Conservation (phyloP, 64 coral and sea anemone genomes). For the Actinia equina region DNA sequence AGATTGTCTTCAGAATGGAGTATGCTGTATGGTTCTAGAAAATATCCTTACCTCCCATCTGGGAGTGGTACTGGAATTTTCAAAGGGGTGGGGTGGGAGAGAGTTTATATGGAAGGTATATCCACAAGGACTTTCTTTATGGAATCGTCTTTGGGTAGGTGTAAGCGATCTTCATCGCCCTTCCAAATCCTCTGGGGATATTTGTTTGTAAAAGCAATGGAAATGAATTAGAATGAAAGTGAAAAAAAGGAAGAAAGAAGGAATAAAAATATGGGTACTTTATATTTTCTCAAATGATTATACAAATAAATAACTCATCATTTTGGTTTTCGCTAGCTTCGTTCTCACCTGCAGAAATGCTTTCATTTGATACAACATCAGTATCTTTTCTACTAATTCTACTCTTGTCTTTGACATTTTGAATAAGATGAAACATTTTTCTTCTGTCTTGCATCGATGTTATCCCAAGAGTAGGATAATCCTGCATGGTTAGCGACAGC, state of each 20-base stretch:
- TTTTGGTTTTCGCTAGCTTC: background rate
- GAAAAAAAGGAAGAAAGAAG: background rate
- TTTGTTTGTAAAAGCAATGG: background rate
- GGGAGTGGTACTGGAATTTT: no score
- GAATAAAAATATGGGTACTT: background rate
- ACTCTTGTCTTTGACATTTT: conserved; percentile 55
- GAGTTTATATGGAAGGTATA: no score
- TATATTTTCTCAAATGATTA: background rate
- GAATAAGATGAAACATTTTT: conserved; percentile 80
- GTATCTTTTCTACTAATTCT: background rate
- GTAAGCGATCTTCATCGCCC: no score
- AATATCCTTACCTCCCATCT: no score
- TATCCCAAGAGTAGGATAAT: conserved; percentile 74
- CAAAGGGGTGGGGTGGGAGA: background rate
- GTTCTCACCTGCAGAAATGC: background rate
- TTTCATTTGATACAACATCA: background rate
- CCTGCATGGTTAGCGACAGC: conserved; percentile 77
- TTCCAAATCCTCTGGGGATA: no score
- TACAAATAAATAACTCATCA: background rate
- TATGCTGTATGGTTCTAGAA: background rate
- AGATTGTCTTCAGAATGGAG: background rate
- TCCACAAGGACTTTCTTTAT: no score
- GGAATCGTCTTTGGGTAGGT: no score
- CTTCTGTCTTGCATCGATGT: conserved; percentile 72
- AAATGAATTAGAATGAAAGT: background rate